Base-by-base conservation (phyloP, 2,113 vertebrate species). In the Macaca mulatta region DNA sequence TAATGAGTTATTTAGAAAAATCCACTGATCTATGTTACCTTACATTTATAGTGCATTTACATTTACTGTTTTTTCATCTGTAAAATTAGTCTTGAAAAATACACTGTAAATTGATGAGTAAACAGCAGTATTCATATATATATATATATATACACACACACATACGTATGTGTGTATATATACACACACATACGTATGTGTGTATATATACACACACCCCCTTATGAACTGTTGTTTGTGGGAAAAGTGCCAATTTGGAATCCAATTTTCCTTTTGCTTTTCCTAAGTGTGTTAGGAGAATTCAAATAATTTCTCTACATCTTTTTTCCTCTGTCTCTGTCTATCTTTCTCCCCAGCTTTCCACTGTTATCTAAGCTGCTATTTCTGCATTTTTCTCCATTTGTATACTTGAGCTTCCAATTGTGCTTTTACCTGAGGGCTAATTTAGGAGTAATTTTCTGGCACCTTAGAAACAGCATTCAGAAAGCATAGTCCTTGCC, bases 21-120 rank as follows among this genome's bases (percentile, higher is more conserved):
- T 3, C 13, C 82, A 50, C 30, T 86, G 48, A 69, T 75, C 84
- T 87, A 43, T 48, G 38, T 80, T 81, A 64, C n/a, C 12, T 75
- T 86, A 81, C 14, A 94, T 84, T 92, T 90, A 94, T 30, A 50
- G 38, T 55, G 81, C 10, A 32, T 87, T 91, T 94, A 55, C 11
- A 75, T 64, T 86, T 80, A 64, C 75, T 78, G 13, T 87, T 87
- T 77, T 89, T n/a, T 40, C 77, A 90, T 93, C 22, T 95, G 52
- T 30, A 95, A 90, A 77, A 59, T 70, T 10, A 61, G 8, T 45
- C n/a, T 0, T 50, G 40, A 23, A 72, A 85, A 52, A 85, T 70
- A 72, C 93, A 75, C 35, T 84, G 27, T 77, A 38, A 85, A 52
- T 61, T 85, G 8, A 61, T 61, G n/a, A 79, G n/a, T 43, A 87